phyloP scores from a whole-genome alignment of 2,888 invertebrate genomes.

The Pyrocoelia pectoralis region DNA sequence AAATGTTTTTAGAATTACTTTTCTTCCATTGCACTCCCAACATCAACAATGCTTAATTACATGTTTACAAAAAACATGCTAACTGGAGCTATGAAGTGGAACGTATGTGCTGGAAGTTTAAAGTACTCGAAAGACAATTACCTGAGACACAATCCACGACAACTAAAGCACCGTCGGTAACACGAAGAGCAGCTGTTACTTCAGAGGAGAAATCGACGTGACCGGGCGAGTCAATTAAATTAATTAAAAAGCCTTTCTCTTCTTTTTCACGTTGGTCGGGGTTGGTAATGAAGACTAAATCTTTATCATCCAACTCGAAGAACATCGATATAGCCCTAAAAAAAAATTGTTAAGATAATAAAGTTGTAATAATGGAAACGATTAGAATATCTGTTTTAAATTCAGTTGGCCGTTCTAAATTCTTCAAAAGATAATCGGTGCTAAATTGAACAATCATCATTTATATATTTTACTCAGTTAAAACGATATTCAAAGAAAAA shows the following conservation, averaged over 20 bases:
- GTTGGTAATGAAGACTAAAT: slow-evolving; percentile 91
- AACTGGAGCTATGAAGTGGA: slow-evolving; percentile 43
- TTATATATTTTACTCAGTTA: slow-evolving; percentile 1
- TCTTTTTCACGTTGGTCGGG: slow-evolving; percentile 90
- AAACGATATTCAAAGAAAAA: neutral
- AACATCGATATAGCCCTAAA: slow-evolving; percentile 98
- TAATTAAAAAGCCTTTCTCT: slow-evolving; percentile 97
- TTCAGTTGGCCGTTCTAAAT: slow-evolving; percentile 68
- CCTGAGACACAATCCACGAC: slow-evolving; percentile 99
- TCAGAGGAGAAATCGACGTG: slow-evolving; percentile 99
- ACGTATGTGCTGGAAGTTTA: slow-evolving; percentile 44
- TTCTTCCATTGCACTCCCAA: slow-evolving; percentile 74
- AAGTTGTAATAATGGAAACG: neutral
- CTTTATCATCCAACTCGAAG: slow-evolving; percentile 96
- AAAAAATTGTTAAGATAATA: slow-evolving; percentile 9
- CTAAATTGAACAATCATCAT: slow-evolving; percentile 64
- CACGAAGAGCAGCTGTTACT: slow-evolving; percentile 99
- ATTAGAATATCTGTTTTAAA: neutral
- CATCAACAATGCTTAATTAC: slow-evolving; percentile 59
- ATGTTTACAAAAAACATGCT: slow-evolving; percentile 23
- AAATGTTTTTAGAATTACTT: slow-evolving; percentile 31
- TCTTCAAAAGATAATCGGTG: slow-evolving; percentile 63
- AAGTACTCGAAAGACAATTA: too few relatives aligned
- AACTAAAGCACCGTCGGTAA: slow-evolving; percentile 99
- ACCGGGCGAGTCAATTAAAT: slow-evolving; percentile 99